Conservation (phyloP, 23 tunicate species). For the Oikopleura dioica region DNA sequence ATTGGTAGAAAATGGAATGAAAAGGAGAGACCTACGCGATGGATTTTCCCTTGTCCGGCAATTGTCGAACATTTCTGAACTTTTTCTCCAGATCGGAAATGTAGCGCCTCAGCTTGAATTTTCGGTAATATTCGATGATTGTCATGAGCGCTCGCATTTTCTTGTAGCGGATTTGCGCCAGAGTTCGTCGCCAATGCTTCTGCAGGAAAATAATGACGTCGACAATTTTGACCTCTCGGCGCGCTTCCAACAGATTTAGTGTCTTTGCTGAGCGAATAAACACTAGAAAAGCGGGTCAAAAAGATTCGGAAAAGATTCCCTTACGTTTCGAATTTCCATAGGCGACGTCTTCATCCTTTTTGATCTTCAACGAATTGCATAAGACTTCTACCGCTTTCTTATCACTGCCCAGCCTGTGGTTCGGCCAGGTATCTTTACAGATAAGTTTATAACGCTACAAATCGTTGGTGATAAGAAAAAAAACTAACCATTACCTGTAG, state of each 20-base stretch:
- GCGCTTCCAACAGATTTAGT: neutral
- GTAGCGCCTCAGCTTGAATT: slow-evolving; percentile 66
- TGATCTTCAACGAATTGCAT: neutral
- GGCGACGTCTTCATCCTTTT: slow-evolving; percentile 40
- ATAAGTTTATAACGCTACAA: slow-evolving; percentile 43
- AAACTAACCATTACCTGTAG: slow-evolving; percentile 27
- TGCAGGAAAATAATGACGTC: neutral
- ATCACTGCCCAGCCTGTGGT: slow-evolving; percentile 53
- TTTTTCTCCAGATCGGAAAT: slow-evolving; percentile 34
- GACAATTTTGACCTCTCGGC: neutral
- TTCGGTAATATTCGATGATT: slow-evolving; percentile 53
- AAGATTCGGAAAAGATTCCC: too few species aligned
- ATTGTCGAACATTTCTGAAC: slow-evolving; percentile 25
- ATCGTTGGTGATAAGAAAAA: neutral
- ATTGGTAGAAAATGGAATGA: neutral
- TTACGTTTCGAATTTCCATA: slow-evolving; percentile 63
- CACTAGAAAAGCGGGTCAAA: too few species aligned
- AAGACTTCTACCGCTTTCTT: slow-evolving; percentile 57
- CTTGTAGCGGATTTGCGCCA: slow-evolving; percentile 46
- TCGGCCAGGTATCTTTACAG: slow-evolving; percentile 87
- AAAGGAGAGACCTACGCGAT: neutral
- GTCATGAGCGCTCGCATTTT: slow-evolving; percentile 44
- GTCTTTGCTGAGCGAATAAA: neutral
- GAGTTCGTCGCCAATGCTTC: slow-evolving; percentile 27
- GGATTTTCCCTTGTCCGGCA: slow-evolving; percentile 29